These are phyloP conservation scores for Siderastrea radians DNA, from an alignment of 92 coral and sea anemone genomes.

Conservation along the genomic window DNA sequence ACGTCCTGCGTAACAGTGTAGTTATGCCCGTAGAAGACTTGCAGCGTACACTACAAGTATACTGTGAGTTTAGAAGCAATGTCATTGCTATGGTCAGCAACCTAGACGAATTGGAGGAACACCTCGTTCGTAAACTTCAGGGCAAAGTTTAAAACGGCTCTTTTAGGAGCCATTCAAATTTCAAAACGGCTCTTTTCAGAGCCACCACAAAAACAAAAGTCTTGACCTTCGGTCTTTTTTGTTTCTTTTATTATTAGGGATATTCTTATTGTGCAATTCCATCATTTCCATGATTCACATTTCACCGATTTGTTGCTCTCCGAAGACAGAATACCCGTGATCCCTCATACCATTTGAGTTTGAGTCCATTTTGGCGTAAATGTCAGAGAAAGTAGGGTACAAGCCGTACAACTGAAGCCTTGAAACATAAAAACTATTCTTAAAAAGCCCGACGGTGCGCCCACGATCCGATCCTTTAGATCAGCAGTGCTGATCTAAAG, in stretches of 20 bases:
- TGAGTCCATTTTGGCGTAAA: not conserved
- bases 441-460: not conserved
- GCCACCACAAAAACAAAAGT: no score
- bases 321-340: not conserved
- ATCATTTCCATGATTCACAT: no score
- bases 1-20: not conserved
- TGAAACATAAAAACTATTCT: not conserved
- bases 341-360: slow-evolving; percentile 3
- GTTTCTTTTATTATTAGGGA: not conserved
- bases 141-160: no score
- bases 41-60: not conserved
- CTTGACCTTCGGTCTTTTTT: not conserved
- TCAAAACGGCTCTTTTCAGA: no score
- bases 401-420: not conserved
- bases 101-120: not conserved
- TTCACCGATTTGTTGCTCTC: no score
- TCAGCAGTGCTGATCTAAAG: not conserved
- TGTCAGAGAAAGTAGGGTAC: not conserved
- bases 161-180: no score
- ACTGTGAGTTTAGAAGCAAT: not conserved
- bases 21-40: not conserved
- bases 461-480: not conserved
- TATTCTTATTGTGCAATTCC: not conserved
- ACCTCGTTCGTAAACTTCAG: no score
- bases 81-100: not conserved